Evolutionary conservation across 2,888 invertebrate genomes (phyloP).

Genomic region (Nephrotoma appendiculata): DNA sequence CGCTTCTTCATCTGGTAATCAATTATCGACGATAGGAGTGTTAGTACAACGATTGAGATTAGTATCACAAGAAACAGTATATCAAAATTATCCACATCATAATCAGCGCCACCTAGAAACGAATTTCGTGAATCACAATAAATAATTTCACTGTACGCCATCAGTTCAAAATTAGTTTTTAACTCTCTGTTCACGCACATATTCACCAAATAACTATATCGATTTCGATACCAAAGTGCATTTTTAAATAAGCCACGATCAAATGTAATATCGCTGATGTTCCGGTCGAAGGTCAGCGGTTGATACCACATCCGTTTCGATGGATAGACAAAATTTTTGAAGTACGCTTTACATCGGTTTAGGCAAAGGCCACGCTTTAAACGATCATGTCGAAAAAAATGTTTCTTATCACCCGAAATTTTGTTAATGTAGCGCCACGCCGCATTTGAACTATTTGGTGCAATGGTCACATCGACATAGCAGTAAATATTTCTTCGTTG

Average conservation of each 20-base stretch:
- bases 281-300: background rate
- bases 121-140: constrained; percentile 8
- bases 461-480: background rate
- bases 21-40: background rate
- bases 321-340: background rate
- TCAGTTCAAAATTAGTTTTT: constrained; percentile 8
- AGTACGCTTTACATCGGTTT: background rate
- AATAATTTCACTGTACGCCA: constrained; percentile 9
- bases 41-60: background rate
- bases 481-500: constrained; percentile 20
- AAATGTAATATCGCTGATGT: background rate
- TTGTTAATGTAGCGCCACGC: constrained; percentile 4
- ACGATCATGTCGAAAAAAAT: constrained; percentile 10
- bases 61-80: background rate
- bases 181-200: constrained; percentile 11
- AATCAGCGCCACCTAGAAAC: background rate
- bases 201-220: background rate
- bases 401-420: constrained; percentile 8
- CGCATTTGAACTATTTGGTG: background rate
- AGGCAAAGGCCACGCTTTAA: constrained; percentile 10
- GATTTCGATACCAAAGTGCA: background rate
- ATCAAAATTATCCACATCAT: background rate
- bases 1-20: background rate
- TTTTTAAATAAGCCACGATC: background rate
- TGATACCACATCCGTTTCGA: background rate